Evolutionary conservation across 1,140 invertebrate genomes (phyloP), one percentile per base, ranked within the genome.

Genomic region (Polypedilum pembai): DNA sequence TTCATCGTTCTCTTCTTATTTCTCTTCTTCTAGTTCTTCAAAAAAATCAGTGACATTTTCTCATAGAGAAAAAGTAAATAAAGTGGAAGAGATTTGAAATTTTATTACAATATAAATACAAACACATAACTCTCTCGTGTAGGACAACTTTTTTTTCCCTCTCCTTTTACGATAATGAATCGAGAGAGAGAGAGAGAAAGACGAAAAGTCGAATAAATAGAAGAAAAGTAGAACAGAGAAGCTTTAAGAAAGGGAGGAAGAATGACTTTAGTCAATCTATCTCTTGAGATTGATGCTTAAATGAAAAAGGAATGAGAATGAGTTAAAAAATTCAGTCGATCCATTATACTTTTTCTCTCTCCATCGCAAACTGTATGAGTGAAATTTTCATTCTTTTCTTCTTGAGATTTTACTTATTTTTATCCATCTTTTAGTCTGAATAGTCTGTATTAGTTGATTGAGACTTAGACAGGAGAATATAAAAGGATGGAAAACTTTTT

Each of bases 21-120:
- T 45, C 41, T 10, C 41, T 45, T 45, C 41, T n/a, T 56, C 45
- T 33, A 33, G 5, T 56, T 56, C 45, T 56, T 15, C 45, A 33
- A 33, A 33, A 33, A 33, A 33, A 33, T 1, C 5, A 4, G 45
- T 12, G 45, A 56, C 45, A 56, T 56, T 56, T 33, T 33, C 45
- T 56, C 45, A 56, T 56, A 12, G 18, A 18, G 15, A n/a, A 12
- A 69, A 21, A 69, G 65, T 69, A 69, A 69, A 69, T 69, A 69
- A 69, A 69, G 65, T 69, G 65, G 65, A 69, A 69, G 17, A 69
- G 65, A 69, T 69, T 69, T 69, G 65, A 21, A 69, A 69, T 69
- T 20, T 18, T 21, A 69, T 69, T 56, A 56, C 45, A 33, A 33
- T 33, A 33, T 33, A 33, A 33, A 56, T 56, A 56, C 45, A 56